These are phyloP conservation scores for Hyposmocoma kahamanoa DNA, from an alignment of 1,140 invertebrate genomes.

Conservation along the genomic window DNA sequence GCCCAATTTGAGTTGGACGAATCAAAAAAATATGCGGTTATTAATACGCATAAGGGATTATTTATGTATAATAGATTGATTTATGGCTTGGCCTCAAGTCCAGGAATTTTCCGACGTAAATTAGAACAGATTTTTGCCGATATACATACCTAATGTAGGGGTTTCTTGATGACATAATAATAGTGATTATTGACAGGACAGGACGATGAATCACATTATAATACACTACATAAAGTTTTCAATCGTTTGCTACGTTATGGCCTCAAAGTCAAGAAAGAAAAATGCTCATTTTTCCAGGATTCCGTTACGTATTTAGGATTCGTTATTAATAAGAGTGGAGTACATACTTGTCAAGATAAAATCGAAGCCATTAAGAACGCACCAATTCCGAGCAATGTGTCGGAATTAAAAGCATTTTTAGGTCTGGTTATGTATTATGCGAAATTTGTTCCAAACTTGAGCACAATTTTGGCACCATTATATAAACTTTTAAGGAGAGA, in stretches of 20 bases:
- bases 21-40: neutral
- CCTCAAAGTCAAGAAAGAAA: conserved; percentile 7
- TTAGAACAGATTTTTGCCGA: neutral
- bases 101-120: conserved; percentile 3
- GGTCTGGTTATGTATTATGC: conserved; percentile 28
- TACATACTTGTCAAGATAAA: conserved; percentile 1
- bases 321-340: neutral
- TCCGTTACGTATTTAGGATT: conserved; percentile 28
- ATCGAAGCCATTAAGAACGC: neutral
- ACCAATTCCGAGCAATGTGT: conserved; percentile 4
- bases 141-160: neutral
- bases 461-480: conserved; percentile 12
- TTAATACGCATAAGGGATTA: neutral
- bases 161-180: conserved; percentile 1
- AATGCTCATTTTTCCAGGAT: conserved; percentile 24
- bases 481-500: conserved; percentile 5
- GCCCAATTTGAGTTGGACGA: neutral
- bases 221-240: neutral
- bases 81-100: neutral
- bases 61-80: conserved; percentile 2
- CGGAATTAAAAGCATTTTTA: conserved; percentile 22
- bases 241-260: neutral
- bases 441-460: conserved; percentile 15
- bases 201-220: neutral
- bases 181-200: neutral